Evolutionary conservation across 1,140 invertebrate species (phyloP), one percentile per base, ranked within the genome.

Genomic region (Streblospio benedicti): DNA sequence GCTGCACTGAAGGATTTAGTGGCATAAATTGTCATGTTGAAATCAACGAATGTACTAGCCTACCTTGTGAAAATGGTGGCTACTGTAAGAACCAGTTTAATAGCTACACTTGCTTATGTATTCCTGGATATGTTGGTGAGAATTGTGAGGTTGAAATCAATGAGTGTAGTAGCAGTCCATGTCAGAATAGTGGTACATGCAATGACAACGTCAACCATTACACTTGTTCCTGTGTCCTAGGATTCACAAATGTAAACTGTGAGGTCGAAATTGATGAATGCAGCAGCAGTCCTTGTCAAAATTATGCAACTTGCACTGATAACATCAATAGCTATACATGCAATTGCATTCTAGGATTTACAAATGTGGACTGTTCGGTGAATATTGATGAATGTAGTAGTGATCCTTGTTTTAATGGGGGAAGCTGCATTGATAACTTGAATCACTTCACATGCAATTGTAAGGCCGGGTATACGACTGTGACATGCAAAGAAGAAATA

Each of bases 241-340:
- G 44, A 6, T 47, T 47, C 44, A n/a, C 18, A 20, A 27, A 27
- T 5, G 27, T 25, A n/a, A n/a, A n/a, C n/a, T 62, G 60, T 35
- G 43, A 63, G 65, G 30, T 41, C 0, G 50, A 65, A n/a, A 65
- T 73, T 18, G 64, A 71, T 52, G 67, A 72, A 31, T 76, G 75
- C 56, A 38, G 41, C 4, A 62, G 60, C 14, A 54, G 51, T 43
- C 66, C 65, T 23, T 70, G 69, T 55, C 28, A 52, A 28, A 67
- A 69, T 44, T 35, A 49, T 12, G 75, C 90, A 4, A 86, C 83
- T 25, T 97, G 93, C 72, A 84, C 89, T 50, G 90, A 95, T 59
- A 62, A 62, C 3, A 58, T 69, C 6, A 67, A 67, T 54, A 63
- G 62, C 27, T 69, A 61, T 38, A 54, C n/a, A 44, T 66, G 64